A percentile compares a stretch with the other conserved stretches of the same genome.
Evolutionary conservation across 2,113 vertebrate species (phyloP).

Genomic region (Cyanistes caeruleus): DNA sequence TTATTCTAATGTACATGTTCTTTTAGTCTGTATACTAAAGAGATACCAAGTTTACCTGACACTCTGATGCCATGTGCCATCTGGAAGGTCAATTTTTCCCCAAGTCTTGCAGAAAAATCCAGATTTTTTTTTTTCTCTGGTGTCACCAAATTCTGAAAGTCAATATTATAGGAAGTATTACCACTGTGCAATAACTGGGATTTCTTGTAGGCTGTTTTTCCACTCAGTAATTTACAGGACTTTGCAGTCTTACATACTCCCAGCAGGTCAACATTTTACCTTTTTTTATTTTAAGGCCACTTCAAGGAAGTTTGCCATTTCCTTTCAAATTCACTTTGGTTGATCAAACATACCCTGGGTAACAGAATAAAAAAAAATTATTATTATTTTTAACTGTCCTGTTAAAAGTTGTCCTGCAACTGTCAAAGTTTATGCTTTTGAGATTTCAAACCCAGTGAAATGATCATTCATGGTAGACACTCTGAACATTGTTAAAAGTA

Average conservation of each 20-base stretch:
- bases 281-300: neutral
- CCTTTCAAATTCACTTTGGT: neutral
- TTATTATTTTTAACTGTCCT: neutral
- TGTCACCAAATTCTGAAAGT: neutral
- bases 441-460: neutral
- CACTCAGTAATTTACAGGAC: neutral
- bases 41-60: neutral
- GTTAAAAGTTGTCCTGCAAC: neutral
- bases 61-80: neutral
- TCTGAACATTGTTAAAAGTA: neutral
- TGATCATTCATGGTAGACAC: neutral
- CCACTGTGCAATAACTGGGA: neutral
- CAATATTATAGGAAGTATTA: neutral
- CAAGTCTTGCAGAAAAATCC: neutral
- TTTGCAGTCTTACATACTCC: neutral
- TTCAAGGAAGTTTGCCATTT: neutral
- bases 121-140: neutral
- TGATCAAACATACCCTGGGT: neutral
- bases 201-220: neutral
- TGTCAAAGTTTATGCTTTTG: neutral
- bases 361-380: neutral
- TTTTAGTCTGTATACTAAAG: neutral
- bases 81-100: neutral
- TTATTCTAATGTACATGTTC: neutral
- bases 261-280: neutral